phyloP scores from a whole-genome alignment of 2,113 vertebrate species.

The Trogon surrucura region DNA sequence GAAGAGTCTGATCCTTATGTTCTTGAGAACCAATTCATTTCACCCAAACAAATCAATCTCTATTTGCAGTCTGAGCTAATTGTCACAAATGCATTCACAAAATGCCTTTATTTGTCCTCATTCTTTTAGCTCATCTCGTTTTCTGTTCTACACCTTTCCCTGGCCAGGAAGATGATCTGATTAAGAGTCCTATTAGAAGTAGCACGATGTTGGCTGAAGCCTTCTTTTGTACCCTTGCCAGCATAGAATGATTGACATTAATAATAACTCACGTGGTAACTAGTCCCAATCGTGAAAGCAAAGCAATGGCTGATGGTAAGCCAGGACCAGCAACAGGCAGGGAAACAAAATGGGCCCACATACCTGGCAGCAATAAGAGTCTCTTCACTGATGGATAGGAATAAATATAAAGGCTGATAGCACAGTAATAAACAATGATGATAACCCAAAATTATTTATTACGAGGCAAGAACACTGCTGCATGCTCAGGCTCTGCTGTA shows the following conservation, averaged over 20 bases:
- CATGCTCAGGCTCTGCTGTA: constrained; percentile 34
- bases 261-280: constrained; percentile 12
- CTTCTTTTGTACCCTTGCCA: constrained; percentile 38
- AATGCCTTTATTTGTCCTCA: constrained; percentile 61
- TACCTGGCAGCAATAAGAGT: constrained; percentile 46
- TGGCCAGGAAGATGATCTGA: constrained; percentile 63
- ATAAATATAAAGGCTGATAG: constrained; percentile 66
- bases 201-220: constrained; percentile 11
- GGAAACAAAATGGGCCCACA: constrained; percentile 14
- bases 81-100: constrained; percentile 59
- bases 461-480: constrained; percentile 34
- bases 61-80: constrained; percentile 59
- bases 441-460: constrained; percentile 69
- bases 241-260: constrained; percentile 51
- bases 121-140: constrained; percentile 56
- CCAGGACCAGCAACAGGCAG: constrained; percentile 1
- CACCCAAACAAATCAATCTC: constrained; percentile 58
- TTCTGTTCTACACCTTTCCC: constrained; percentile 38
- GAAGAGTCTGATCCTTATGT: neutral
- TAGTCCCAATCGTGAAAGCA: neutral
- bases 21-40: constrained; percentile 20
- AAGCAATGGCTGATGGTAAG: constrained; percentile 13
- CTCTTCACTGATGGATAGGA: constrained; percentile 66
- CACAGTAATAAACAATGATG: constrained; percentile 57
- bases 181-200: constrained; percentile 60